Conservation (phyloP, 2,888 invertebrate species). For the Acronicta aceris region DNA sequence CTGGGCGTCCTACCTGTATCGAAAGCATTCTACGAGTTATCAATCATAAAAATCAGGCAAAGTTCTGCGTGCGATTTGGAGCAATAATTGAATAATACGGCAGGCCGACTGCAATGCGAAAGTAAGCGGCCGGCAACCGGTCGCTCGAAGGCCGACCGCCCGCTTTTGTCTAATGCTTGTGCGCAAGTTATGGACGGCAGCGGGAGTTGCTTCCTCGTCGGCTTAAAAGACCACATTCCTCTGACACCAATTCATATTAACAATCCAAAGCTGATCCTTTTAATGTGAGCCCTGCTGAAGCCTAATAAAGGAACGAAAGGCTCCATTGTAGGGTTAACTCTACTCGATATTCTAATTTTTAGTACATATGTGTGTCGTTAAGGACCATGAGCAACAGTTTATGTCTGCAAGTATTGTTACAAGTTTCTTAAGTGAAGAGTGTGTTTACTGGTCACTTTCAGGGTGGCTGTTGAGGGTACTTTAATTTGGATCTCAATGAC, state of each 20-base stretch:
- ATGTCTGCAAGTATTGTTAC: too few species aligned
- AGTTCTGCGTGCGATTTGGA: conserved; percentile 50
- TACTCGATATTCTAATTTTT: too few species aligned
- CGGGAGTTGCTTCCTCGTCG: conserved; percentile 8
- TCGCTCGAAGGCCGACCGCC: conserved; percentile 83
- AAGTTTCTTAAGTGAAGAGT: too few species aligned
- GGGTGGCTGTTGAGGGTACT: too few species aligned
- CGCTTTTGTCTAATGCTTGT: conserved; percentile 81
- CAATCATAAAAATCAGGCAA: conserved; percentile 22
- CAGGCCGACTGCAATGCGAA: conserved; percentile 80
- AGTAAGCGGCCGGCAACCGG: conserved; percentile 85
- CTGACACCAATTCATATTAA: neutral
- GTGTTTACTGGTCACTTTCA: too few species aligned
- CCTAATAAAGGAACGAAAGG: too few species aligned
- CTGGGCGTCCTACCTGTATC: conserved; percentile 12
- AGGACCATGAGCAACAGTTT: too few species aligned
- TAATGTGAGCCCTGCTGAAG: too few species aligned
- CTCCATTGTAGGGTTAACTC: too few species aligned
- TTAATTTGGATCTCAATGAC: too few species aligned
- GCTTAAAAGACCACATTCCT: neutral
- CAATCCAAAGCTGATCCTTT: neutral
- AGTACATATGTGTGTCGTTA: too few species aligned
- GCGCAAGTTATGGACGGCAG: conserved; percentile 58
- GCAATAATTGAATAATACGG: conserved; percentile 66
- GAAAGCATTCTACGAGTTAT: conserved; percentile 10